These are phyloP conservation scores for Spinibarbus caldwelli DNA, from an alignment of 2,797 vertebrate genomes.

Conservation along the genomic window DNA sequence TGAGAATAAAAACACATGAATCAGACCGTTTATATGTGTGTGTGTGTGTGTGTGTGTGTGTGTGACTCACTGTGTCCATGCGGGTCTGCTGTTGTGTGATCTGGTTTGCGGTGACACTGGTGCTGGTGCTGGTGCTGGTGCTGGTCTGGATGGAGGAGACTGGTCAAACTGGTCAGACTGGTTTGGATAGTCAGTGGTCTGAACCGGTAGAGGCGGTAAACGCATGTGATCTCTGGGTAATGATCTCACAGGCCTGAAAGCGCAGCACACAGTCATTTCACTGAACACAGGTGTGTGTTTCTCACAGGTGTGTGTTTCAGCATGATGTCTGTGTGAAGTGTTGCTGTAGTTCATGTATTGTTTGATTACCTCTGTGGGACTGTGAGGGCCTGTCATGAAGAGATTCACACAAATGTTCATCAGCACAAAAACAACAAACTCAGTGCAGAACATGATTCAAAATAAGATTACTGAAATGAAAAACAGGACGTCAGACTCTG, in stretches of 20 bases:
- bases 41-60: not conserved
- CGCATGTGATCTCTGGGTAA: constrained; percentile 34
- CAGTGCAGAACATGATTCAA: not conserved
- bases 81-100: not conserved
- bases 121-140: constrained; percentile 27
- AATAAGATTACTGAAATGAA: not conserved
- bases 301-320: not conserved
- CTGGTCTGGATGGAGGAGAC: constrained; percentile 46
- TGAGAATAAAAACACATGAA: constrained; percentile 11
- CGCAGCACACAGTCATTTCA: not conserved
- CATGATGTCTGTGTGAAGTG: not conserved
- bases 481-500: too few relatives aligned
- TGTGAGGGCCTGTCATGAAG: constrained; percentile 56
- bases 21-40: not conserved
- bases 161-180: not conserved
- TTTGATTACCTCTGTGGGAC: constrained; percentile 64
- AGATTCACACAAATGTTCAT: not conserved
- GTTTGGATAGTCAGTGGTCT: not conserved
- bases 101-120: constrained; percentile 27
- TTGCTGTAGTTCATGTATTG: too few relatives aligned
- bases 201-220: not conserved
- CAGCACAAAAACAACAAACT: not conserved
- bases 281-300: not conserved
- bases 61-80: constrained; percentile 29
- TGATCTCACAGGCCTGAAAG: constrained; percentile 19